Evolutionary conservation across 37 sponge, comb jelly and placozoan genomes (phyloP), one percentile per base, ranked within the genome.

Genomic region (Chondrilla cf. caribensis): DNA sequence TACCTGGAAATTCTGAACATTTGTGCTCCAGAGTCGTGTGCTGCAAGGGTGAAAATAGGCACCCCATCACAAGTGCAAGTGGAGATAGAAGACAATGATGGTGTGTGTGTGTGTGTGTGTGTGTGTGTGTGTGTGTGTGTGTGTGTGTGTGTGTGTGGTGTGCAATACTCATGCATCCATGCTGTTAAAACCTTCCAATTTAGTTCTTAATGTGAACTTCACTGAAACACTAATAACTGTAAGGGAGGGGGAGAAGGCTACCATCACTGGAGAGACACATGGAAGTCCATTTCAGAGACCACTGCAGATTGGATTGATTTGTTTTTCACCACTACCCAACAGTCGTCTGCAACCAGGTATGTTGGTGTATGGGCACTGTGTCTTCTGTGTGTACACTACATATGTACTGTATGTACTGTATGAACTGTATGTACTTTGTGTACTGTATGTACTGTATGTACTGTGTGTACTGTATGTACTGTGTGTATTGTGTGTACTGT

Each of bases 91-190:
- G 76, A 73, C 44, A 21, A 73, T 39, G 76, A 73, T 37, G 36
- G 76, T 80, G 81, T 80, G 38, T 80, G 81, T 80, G 81, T 5
- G 60, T 80, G 81, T 60, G 81, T 58, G 81, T 59, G 39, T 80
- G 81, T 80, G 81, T 80, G 81, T 80, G 81, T 80, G 81, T 80
- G 81, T 80, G 81, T 80, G 81, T 57, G 60, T 80, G 81, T 80
- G 81, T 80, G 60, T 80, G 81, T 80, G 81, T 80, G 81, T 58
- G 60, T 59, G 60, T 58, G 58, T 58, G 60, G 25, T 38, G 44
- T 9, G 15, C n/a, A n/a, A n/a, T 11, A 47, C 51, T 62, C 29
- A 26, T 1, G n/a, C 68, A 14, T 4, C 64, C 64, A 6, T 6
- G 19, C 57, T 54, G 15, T 18, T 17, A 18, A 11, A 17, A 18